These are phyloP conservation scores for Lycocorax pyrrhopterus DNA, from an alignment of 2,113 vertebrate species.

Conservation along the genomic window DNA sequence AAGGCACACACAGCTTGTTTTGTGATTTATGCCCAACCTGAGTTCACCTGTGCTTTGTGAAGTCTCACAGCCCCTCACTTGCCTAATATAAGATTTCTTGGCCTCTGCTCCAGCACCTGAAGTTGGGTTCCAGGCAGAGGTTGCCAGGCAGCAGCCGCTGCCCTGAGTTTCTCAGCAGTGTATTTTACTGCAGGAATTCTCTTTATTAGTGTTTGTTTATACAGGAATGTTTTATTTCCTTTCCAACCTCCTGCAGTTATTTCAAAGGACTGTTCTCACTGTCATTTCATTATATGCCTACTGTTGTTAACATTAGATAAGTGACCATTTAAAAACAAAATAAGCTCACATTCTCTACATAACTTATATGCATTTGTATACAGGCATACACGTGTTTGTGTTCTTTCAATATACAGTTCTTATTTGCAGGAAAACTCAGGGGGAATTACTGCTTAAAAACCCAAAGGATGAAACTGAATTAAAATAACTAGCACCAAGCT, in stretches of 20 bases:
- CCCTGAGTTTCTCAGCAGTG: not conserved
- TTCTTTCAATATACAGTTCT: not conserved
- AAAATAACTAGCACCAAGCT: not conserved
- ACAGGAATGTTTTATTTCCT: not conserved
- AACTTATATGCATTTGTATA: not conserved
- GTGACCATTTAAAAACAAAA: not conserved
- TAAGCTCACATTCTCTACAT: not conserved
- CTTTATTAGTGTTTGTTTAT: not conserved
- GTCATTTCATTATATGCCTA: not conserved
- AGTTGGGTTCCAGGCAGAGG: not conserved
- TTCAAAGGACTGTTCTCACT: not conserved
- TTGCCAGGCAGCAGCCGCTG: not conserved
- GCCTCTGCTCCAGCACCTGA: not conserved
- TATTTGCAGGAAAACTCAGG: not conserved
- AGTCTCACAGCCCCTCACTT: not conserved
- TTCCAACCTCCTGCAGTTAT: not conserved
- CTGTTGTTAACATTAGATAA: not conserved
- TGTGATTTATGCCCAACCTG: not conserved
- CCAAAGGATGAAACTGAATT: not conserved
- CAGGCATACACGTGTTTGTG: accelerated
- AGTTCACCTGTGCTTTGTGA: not conserved
- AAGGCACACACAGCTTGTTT: not conserved
- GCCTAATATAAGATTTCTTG: not conserved
- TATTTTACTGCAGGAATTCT: not conserved
- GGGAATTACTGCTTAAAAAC: not conserved